Conservation (phyloP, 2,888 invertebrate species). For the Antheraea assamensis region DNA sequence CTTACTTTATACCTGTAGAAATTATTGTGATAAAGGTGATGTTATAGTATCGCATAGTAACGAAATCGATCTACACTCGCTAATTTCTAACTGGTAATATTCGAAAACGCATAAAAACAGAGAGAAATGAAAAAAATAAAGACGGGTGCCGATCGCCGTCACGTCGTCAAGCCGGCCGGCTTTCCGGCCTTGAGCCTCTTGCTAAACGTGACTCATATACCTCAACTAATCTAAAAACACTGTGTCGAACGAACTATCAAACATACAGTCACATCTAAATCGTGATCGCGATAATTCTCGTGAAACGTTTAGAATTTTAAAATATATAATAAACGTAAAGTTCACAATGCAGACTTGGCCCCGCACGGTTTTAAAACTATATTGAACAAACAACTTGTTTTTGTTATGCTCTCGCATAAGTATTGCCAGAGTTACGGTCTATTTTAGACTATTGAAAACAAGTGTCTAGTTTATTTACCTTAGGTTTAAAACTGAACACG, state of each 20-base stretch:
- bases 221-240: conserved; percentile 37
- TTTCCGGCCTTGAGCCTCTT: conserved; percentile 57
- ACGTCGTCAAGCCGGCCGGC: conserved; percentile 63
- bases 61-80: conserved; percentile 42
- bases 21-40: neutral
- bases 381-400: neutral
- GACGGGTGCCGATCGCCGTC: neutral
- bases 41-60: neutral
- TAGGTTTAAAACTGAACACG: conserved; percentile 11
- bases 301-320: neutral
- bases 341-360: neutral
- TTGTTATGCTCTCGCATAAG: neutral
- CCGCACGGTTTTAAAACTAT: neutral
- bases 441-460: conserved; percentile 2
- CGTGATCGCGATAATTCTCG: conserved; percentile 1
- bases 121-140: conserved; percentile 52
- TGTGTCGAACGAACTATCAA: conserved; percentile 24
- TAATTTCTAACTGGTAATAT: conserved; percentile 46
- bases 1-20: neutral
- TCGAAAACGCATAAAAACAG: conserved; percentile 55
- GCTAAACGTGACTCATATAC: conserved; percentile 56
- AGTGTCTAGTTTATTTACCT: conserved; percentile 9
- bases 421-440: conserved; percentile 1
- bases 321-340: neutral
- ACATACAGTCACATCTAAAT: conserved; percentile 3